Evolutionary conservation across 1,140 invertebrate genomes (phyloP), one percentile per base, ranked within the genome.

Genomic region (Kradibia gibbosae): DNA sequence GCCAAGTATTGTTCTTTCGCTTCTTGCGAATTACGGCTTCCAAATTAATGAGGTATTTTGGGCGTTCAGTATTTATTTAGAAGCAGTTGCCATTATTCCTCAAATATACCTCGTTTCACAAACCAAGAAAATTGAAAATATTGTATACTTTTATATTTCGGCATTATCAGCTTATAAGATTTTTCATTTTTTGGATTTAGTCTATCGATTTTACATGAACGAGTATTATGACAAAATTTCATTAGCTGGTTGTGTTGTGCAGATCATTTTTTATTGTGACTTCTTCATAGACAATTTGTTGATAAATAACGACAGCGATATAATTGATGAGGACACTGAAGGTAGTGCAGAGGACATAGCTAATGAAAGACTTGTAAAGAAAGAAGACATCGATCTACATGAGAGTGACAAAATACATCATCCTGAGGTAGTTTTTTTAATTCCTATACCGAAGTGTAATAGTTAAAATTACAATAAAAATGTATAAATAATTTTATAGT

Each of bases 251-350:
- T 98, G 98, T 82, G 93, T 97, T 76, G 95, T 98, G 34, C 98
- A 99, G 91, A 99, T 98, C 60, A 95, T 99, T 65, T 93, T 99
- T 53, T 99, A 99, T 91, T 98, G 97, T 92, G 98, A 99, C 92
- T 99, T 99, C 94, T 99, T 99, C 50, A 31, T 77, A 1, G 31
- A 57, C 31, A 31, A 62, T 13, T n/a, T 75, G 22, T 48, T 60
- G 2, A 22, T 81, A 0, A 42, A 0, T 8, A 53, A 53, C 22
- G 50, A 79, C 10, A 67, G 7, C n/a, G 34, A 67, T 20, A 65
- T 36, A 39, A 39, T 39, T 11, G n/a, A 34, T 31, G 60, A 65
- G n/a, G 15, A 65, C 1, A 53, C 3, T 53, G 39, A 28, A 11
- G 13, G 15, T 28, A n/a, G 15, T 3, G 36, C 4, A 13, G 72